Percentiles rank a stretch among this genome's conserved stretches.
Conservation (phyloP, 2,888 invertebrate genomes). For the Andrena haemorrhoa region DNA sequence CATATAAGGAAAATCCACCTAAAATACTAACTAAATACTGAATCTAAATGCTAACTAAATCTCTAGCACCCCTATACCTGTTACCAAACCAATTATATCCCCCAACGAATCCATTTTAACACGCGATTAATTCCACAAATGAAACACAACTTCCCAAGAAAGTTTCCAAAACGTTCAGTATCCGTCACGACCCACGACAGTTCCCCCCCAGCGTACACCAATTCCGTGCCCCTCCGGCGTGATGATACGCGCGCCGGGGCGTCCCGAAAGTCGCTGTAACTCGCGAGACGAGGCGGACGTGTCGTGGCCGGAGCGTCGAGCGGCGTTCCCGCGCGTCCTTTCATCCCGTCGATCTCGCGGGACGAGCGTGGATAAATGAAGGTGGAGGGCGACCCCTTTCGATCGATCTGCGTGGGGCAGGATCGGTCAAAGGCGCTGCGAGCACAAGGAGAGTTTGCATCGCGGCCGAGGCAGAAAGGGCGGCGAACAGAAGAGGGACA, state of each 20-base stretch:
- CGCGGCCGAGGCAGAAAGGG: slow-evolving; percentile 8
- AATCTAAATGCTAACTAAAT: too few relatives aligned
- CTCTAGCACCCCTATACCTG: too few relatives aligned
- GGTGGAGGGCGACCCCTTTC: slow-evolving; percentile 42
- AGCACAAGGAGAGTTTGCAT: slow-evolving; percentile 7
- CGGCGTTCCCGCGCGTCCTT: slow-evolving; percentile 42
- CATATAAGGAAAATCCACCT: too few relatives aligned
- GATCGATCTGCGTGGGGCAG: slow-evolving; percentile 63
- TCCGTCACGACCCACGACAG: background rate
- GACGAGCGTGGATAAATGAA: slow-evolving; percentile 62
- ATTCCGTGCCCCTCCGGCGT: background rate
- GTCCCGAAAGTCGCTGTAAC: background rate
- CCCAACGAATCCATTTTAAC: too few relatives aligned
- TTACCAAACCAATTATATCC: too few relatives aligned
- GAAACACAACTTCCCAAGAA: background rate
- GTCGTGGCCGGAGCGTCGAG: slow-evolving; percentile 1
- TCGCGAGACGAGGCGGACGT: background rate
- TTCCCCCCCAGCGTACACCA: background rate
- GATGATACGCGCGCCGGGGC: background rate
- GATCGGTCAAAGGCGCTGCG: slow-evolving; percentile 68
- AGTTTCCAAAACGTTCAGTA: too few relatives aligned
- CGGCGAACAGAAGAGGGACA: slow-evolving; percentile 15
- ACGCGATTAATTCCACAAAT: too few relatives aligned
- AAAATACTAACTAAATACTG: too few relatives aligned
- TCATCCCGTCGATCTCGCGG: slow-evolving; percentile 48